Percentiles rank a stretch among this genome's conserved stretches.
Evolutionary conservation across 2,888 invertebrate species (phyloP).

Genomic region (Microchrysa polita): DNA sequence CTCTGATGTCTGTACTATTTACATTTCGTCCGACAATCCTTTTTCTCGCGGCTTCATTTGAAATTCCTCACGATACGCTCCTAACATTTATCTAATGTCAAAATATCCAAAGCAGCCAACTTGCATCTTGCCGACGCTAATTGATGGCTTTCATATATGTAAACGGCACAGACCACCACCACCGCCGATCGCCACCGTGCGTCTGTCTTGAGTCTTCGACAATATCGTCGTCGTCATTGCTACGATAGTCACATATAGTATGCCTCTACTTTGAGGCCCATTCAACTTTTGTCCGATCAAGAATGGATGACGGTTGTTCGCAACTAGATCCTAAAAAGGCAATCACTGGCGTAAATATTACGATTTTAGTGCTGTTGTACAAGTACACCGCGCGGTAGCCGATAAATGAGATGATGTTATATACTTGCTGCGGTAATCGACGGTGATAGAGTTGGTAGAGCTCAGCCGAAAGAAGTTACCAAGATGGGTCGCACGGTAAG

Average conservation of each 20-base stretch:
- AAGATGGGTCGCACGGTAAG: conserved; percentile 36
- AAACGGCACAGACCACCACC: conserved; percentile 41
- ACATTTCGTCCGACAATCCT: conserved; percentile 16
- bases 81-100: conserved; percentile 41
- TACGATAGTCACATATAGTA: too few species aligned
- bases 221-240: background rate
- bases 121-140: conserved; percentile 44
- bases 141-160: conserved; percentile 43
- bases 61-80: background rate
- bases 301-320: conserved; percentile 6
- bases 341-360: conserved; percentile 42
- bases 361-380: conserved; percentile 25
- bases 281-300: background rate
- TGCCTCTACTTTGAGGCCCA: background rate
- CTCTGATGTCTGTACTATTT: too few species aligned
- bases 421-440: conserved; percentile 9
- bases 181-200: conserved; percentile 29
- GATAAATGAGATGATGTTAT: conserved; percentile 22
- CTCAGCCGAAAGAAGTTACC: background rate
- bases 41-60: conserved; percentile 1
- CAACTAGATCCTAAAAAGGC: conserved; percentile 43
- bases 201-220: too few species aligned
- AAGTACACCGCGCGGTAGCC: conserved; percentile 27
- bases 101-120: conserved; percentile 35
- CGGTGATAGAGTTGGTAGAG: conserved; percentile 17